Conservation (phyloP, 2,888 invertebrate species). For the Acanthosepion lycidas region DNA sequence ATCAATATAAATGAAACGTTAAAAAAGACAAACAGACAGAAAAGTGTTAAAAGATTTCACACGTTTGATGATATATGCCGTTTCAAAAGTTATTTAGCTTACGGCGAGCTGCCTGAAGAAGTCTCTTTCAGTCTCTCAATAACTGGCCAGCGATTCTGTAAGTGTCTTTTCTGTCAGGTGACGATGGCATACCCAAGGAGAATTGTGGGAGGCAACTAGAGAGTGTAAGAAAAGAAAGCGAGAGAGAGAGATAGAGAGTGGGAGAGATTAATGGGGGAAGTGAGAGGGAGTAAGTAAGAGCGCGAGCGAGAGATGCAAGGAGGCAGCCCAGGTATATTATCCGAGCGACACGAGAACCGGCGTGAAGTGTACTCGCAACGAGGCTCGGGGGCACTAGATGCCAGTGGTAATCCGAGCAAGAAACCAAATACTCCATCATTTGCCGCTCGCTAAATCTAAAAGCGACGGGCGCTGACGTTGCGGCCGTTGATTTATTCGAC, state of each 20-base stretch:
- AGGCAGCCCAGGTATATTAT: neutral
- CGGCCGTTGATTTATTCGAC: neutral
- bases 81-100: neutral
- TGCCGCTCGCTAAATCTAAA: neutral
- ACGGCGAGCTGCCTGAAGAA: neutral
- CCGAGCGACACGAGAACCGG: neutral
- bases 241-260: neutral
- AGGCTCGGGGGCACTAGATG: constrained; percentile 33
- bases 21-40: neutral
- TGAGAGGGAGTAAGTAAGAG: neutral
- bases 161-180: neutral
- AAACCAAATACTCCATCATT: constrained; percentile 9
- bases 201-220: neutral
- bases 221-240: neutral
- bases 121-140: neutral
- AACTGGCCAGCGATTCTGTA: constrained; percentile 20
- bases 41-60: neutral
- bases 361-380: neutral
- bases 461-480: constrained; percentile 4
- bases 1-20: neutral
- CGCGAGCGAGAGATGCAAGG: too few relatives aligned
- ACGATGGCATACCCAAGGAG: neutral
- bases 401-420: neutral
- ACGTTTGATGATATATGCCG: constrained; percentile 15
- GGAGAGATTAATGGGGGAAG: neutral